These are phyloP conservation scores for Stomatorhinus ivindoensis DNA, from an alignment of 2,113 vertebrate species.

Conservation along the genomic window DNA sequence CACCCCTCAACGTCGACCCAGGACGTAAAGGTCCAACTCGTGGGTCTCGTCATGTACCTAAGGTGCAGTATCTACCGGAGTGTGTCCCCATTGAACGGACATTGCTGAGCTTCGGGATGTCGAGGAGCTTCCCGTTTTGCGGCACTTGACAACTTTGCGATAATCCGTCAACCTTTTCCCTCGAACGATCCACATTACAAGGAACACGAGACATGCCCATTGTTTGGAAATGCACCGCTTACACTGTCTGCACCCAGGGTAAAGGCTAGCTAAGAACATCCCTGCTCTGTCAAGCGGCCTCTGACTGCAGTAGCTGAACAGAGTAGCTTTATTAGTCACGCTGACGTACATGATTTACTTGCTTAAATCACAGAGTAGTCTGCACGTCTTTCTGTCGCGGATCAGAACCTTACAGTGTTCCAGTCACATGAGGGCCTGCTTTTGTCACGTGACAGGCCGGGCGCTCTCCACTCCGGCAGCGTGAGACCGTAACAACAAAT, in stretches of 20 bases:
- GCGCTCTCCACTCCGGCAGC: not conserved
- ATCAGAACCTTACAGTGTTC: not conserved
- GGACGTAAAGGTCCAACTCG: not conserved
- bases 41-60: not conserved
- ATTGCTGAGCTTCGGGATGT: not conserved
- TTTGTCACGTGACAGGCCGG: not conserved
- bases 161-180: not conserved
- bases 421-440: not conserved
- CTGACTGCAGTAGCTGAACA: not conserved
- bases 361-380: not conserved
- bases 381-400: not conserved
- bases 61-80: not conserved
- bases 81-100: not conserved
- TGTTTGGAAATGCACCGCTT: not conserved
- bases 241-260: not conserved
- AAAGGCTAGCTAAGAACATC: not conserved
- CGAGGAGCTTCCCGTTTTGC: not conserved
- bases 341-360: not conserved
- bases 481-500: not conserved
- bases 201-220: not conserved
- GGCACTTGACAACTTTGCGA: not conserved
- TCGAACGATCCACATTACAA: not conserved
- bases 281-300: not conserved
- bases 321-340: not conserved
- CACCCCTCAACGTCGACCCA: too few species aligned